Evolutionary conservation across 2,113 vertebrate species (phyloP), one percentile per base, ranked within the genome.

Genomic region (Paramormyrops kingsleyae): DNA sequence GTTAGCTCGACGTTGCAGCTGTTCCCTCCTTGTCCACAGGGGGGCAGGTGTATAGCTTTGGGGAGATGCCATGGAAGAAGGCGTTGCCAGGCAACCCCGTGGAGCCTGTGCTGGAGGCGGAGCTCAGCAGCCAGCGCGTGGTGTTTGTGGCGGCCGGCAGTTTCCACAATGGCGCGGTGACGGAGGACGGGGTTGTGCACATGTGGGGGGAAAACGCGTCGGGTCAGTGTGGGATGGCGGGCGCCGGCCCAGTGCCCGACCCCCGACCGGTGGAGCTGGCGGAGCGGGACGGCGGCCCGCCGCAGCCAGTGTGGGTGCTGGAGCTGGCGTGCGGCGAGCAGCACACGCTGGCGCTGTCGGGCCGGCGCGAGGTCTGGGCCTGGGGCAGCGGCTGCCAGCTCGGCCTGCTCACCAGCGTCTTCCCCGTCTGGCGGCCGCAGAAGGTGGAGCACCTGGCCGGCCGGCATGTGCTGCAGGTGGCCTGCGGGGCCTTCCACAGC

Each of bases 351-450:
- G 99, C 98, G 0, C 93, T 99, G 27, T 98, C 99, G 0, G 93
- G 94, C 19, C 96, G 95, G 94, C 95, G 96, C 46, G 98, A 99
- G 93, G 97, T 98, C 90, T 99, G 99, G 99, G 96, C 98, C 1
- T 99, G 99, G 99, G 99, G 99, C 77, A 97, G 96, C 0, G 98
- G 98, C n/a, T 97, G 95, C 92, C 98, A 99, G 94, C 94, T 98
- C 0, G 97, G 98, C 2, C 96, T 98, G 91, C 95, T 96, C 44
- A 94, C 95, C 1, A 90, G 95, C 0, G 86, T 93, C 52, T 97
- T 97, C 90, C 97, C 98, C 0, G 96, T 97, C 80, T 98, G 96
- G 93, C 98, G 96, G 91, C 99, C 99, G 0, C 98, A 98, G 66
- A 98, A 96, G 89, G 96, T 99, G 0, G 97, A 99, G 90, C 96